Conservation (phyloP, 2,888 invertebrate genomes). For the Neoascia interrupta region DNA sequence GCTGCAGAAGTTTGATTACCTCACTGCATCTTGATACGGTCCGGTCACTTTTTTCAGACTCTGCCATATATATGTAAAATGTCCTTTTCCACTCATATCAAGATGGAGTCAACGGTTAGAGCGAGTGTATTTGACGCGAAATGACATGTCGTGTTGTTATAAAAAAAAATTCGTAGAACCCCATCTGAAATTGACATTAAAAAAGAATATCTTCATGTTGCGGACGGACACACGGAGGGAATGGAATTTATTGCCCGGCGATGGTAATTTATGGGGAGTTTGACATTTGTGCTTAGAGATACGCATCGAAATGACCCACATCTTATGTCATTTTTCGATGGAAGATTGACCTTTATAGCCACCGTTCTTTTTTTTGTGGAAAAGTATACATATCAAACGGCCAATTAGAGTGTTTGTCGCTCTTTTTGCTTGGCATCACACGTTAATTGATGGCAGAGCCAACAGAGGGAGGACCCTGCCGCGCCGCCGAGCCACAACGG, state of each 20-base stretch:
- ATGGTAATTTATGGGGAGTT: constrained; percentile 60
- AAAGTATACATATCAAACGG: constrained; percentile 24
- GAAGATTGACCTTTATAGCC: constrained; percentile 48
- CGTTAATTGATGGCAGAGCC: constrained; percentile 51
- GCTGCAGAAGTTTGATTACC: constrained; percentile 12
- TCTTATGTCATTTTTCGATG: constrained; percentile 57
- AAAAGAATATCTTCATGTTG: background rate
- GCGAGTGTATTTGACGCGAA: constrained; percentile 54
- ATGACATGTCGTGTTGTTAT: constrained; percentile 49
- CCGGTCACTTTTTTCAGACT: too few relatives aligned
- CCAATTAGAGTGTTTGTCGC: constrained; percentile 52
- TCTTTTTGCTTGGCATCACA: constrained; percentile 54
- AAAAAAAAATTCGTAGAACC: constrained; percentile 53
- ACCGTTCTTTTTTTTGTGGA: background rate
- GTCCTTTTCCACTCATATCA: constrained; percentile 37
- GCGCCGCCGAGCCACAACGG: background rate
- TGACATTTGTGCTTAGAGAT: constrained; percentile 56
- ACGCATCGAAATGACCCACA: constrained; percentile 64
- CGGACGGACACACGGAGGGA: background rate
- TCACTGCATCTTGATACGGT: constrained; percentile 9
- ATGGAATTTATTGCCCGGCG: constrained; percentile 45
- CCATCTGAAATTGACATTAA: constrained; percentile 40
- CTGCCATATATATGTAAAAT: constrained; percentile 15
- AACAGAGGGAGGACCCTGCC: background rate
- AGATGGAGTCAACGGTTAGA: constrained; percentile 42